These are phyloP conservation scores for Notechis scutatus DNA, from an alignment of 2,113 vertebrate genomes.

Conservation along the genomic window DNA sequence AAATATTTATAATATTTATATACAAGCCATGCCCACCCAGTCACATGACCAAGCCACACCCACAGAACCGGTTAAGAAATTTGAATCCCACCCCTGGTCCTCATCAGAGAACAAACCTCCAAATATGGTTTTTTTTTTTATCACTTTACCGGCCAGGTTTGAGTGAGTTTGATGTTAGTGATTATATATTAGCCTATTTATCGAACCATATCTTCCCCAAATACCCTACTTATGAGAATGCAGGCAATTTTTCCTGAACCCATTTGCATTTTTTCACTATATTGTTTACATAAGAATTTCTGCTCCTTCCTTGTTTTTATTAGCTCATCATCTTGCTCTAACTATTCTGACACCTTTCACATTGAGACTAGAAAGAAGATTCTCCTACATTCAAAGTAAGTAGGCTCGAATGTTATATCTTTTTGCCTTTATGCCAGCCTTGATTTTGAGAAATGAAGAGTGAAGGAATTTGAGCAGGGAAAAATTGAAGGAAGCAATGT, in stretches of 20 bases:
- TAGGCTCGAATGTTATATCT: neutral
- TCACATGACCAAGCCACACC: too few relatives aligned
- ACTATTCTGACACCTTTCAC: neutral
- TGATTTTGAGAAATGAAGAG: neutral
- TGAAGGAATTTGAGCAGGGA: neutral
- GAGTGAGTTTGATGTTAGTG: neutral
- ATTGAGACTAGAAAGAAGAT: neutral
- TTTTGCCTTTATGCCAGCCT: neutral
- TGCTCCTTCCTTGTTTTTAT: neutral
- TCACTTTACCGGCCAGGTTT: neutral
- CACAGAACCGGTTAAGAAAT: too few relatives aligned
- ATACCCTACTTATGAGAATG: neutral
- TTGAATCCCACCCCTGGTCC: too few relatives aligned
- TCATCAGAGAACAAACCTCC: too few relatives aligned
- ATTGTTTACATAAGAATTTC: neutral
- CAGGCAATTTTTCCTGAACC: neutral
- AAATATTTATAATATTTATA: too few relatives aligned
- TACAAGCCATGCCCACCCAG: too few relatives aligned
- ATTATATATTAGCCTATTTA: neutral
- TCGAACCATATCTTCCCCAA: neutral
- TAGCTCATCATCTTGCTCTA: neutral
- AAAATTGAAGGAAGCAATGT: neutral
- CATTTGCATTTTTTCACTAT: neutral
- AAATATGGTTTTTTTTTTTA: neutral
- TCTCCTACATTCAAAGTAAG: neutral